Evolutionary conservation across 2,888 invertebrate genomes (phyloP).

Genomic region (Pyrrhopygopsis socrates): DNA sequence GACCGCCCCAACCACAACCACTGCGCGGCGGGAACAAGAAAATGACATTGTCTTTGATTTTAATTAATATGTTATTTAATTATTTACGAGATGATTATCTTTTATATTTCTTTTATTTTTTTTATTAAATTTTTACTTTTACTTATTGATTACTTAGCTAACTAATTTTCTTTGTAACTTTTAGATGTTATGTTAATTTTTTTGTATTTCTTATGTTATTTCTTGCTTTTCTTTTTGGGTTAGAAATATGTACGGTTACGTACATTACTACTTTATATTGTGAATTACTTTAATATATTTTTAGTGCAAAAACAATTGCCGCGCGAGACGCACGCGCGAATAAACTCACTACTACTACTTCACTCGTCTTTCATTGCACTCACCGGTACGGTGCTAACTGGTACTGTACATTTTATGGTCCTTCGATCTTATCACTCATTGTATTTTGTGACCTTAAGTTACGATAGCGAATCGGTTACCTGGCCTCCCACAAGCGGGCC

Average conservation of each 20-base stretch:
- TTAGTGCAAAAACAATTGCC: background rate
- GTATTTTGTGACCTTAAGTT: conserved; percentile 2
- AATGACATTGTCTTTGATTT: background rate
- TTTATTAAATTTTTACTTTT: no score
- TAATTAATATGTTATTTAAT: no score
- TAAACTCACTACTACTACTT: background rate
- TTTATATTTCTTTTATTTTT: no score
- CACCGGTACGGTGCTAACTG: background rate
- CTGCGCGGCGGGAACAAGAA: no score
- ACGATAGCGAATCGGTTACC: conserved; percentile 3
- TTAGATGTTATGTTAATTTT: no score
- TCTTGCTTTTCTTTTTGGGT: no score
- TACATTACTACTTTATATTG: background rate
- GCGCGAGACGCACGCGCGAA: background rate
- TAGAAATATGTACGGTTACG: background rate
- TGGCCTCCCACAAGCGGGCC: conserved; percentile 23
- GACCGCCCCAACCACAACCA: no score
- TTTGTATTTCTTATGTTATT: no score
- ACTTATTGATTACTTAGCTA: no score
- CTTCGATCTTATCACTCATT: background rate
- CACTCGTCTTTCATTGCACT: background rate
- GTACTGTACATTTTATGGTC: background rate
- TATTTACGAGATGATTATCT: no score
- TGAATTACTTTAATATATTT: background rate
- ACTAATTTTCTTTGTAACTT: background rate